These are phyloP conservation scores for Neoascia interrupta DNA, from an alignment of 2,888 invertebrate species.

Conservation along the genomic window DNA sequence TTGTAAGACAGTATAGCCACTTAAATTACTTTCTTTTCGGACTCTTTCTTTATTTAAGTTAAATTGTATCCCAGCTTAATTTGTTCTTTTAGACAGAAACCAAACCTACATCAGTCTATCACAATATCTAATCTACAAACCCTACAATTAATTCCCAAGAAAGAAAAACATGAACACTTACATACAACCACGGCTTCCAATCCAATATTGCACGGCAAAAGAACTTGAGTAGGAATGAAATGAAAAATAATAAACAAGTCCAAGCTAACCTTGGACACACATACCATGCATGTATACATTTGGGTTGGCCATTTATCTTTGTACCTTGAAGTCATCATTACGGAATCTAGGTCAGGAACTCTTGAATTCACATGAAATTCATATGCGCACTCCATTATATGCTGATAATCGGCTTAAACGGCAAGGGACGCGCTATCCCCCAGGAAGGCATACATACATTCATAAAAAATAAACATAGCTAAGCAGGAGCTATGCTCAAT, in stretches of 20 bases:
- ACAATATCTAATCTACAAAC: no score
- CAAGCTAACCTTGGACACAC: slow-evolving; percentile 39
- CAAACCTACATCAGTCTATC: no score
- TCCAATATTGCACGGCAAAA: not conserved
- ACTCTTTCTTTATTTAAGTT: no score
- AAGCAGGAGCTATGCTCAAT: slow-evolving; percentile 22
- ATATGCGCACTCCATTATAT: slow-evolving; percentile 44
- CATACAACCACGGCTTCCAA: not conserved
- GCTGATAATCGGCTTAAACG: slow-evolving; percentile 57
- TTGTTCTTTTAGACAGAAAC: no score
- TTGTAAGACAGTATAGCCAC: no score
- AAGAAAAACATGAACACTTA: slow-evolving; percentile 19
- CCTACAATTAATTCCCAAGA: slow-evolving; percentile 23
- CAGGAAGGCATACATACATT: slow-evolving; percentile 23
- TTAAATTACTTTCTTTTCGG: no score
- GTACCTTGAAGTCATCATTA: slow-evolving; percentile 62
- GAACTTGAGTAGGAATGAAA: not conserved
- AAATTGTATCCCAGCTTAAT: no score
- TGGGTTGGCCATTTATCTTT: slow-evolving; percentile 43
- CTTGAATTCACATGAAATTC: slow-evolving; percentile 54
- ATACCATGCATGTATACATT: no score
- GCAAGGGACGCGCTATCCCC: slow-evolving; percentile 19
- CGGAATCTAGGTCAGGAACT: slow-evolving; percentile 66
- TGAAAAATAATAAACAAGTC: slow-evolving; percentile 22
- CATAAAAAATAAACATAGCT: slow-evolving; percentile 38